Base-by-base conservation (phyloP, 2,113 vertebrate genomes). In the Cricetomys ansorgei region DNA sequence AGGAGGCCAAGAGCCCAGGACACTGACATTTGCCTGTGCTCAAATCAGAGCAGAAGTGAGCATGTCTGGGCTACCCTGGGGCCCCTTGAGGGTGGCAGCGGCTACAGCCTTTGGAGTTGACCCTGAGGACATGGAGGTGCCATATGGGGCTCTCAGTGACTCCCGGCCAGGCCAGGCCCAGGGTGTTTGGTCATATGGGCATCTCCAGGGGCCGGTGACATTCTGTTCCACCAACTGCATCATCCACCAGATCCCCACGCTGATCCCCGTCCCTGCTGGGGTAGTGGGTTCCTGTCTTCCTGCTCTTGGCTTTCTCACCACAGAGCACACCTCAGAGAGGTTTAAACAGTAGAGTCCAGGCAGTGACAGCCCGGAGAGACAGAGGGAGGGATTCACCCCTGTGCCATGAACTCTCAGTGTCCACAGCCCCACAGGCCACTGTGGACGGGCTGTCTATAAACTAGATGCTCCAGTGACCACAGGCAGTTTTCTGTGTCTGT, bases 401-500 rank as follows among this genome's bases (percentile, higher is more conserved):
- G 10, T 11, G 5, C 62, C 31, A 15, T 57, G n/a, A 45, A 55
- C 8, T 21, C 79, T 37, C 37, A 25, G 13, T 57, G 25, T 67
- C 84, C 62, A 55, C 40, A 45, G 43, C 27, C n/a, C n/a, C 6
- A 43, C 27, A 64, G 15, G 80, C 37, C 40, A 83, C 23, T 43
- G 5, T 25, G n/a, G 11, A 25, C 11, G 40, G 59, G 29, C 7
- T 4, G 6, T 3, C 43, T 48, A 21, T 67, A 37, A 65, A 67
- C 15, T 29, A 29, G 31, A 57, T 1, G 13, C 57, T 57, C 15
- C 9, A 6, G 7, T 23, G 16, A 29, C 19, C 67, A 77, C 31
- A 57, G 15, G 7, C 7, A 19, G 0, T 37, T 2, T 37, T 2
- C 17, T n/a, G 23, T 5, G 2, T 8, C 1, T n/a, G 25, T 55